Evolutionary conservation across 2,797 vertebrate genomes (phyloP), one percentile per base, ranked within the genome.

Genomic region (Schizopygopsis malacanthus): DNA sequence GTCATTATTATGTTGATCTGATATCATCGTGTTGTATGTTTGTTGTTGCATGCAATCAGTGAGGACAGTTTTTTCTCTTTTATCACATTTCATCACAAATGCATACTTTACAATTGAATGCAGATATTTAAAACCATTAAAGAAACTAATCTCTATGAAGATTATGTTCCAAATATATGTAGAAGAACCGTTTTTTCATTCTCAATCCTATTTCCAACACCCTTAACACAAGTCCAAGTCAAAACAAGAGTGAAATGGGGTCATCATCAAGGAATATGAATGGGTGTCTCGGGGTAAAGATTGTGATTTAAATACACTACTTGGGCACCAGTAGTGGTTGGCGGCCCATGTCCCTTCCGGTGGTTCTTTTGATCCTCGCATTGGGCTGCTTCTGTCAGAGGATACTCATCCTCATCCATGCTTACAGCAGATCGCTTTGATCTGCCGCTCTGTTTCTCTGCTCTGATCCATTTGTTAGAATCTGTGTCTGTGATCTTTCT

Each of bases 361-460:
- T 67, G 47, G 12, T 56, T 47, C 69, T 75, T 84, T 87, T 88
- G 82, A 82, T 88, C 82, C 25, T 77, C 11, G 1, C 43, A 16
- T 80, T 43, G 39, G 67, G 54, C 45, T 37, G 47, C 82, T 78
- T 76, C 71, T 69, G 52, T 76, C 70, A 28, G 41, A 47, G 67
- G 61, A 56, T 78, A 61, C 73, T 69, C 33, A 4, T 43, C 45
- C 28, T 76, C 25, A 61, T 80, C 81, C 73, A 61, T 4, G 59
- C 25, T 67, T 67, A 37, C 63, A 67, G 63, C 63, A 3, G 15
- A 67, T 65, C 22, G 25, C 82, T 85, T 89, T 89, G 83, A 89
- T 90, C 79, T 84, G 8, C 52, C 28, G 43, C 67, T 37, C 54
- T 88, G 52, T 89, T 45, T 25, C 9, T 86, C 56, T 83, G 6